A percentile compares a stretch with the other conserved stretches of the same genome.
phyloP scores from a whole-genome alignment of 1,140 invertebrate genomes.

The Heliconius melpomene region DNA sequence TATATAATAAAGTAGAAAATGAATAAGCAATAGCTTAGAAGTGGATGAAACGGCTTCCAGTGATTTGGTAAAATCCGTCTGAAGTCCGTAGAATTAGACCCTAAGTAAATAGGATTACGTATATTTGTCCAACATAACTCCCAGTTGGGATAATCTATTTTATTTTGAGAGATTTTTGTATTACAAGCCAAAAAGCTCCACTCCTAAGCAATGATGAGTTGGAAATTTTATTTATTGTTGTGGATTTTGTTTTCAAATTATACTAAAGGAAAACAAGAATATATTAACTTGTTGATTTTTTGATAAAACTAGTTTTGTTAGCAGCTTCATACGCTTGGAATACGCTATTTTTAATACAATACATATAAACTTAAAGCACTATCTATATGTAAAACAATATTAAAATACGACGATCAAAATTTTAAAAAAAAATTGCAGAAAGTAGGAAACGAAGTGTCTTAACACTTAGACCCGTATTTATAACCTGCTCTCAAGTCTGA shows the following conservation, averaged over 20 bases:
- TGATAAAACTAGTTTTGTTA: neutral
- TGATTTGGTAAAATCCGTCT: conserved; percentile 48
- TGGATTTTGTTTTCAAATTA: neutral
- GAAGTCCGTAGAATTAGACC: conserved; percentile 46
- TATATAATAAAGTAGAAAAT: neutral
- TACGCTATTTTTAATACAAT: no score
- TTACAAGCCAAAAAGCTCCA: conserved; percentile 21
- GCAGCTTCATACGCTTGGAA: no score
- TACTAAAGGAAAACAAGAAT: neutral
- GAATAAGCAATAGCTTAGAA: neutral
- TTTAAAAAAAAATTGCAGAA: no score
- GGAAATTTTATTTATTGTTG: conserved; percentile 17
- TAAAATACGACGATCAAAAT: no score
- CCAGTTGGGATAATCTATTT: conserved; percentile 45
- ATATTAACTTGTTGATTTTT: neutral
- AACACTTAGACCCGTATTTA: no score
- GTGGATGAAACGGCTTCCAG: conserved; percentile 27
- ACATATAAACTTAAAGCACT: no score
- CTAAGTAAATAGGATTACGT: conserved; percentile 51
- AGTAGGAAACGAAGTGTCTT: no score
- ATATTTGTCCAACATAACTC: conserved; percentile 48
- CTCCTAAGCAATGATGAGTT: conserved; percentile 14
- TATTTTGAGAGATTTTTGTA: conserved; percentile 41
- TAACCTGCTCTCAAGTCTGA: no score
- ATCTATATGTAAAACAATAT: no score